Evolutionary conservation across 1,140 invertebrate species (phyloP).

Genomic region (Papilio polyxenes): DNA sequence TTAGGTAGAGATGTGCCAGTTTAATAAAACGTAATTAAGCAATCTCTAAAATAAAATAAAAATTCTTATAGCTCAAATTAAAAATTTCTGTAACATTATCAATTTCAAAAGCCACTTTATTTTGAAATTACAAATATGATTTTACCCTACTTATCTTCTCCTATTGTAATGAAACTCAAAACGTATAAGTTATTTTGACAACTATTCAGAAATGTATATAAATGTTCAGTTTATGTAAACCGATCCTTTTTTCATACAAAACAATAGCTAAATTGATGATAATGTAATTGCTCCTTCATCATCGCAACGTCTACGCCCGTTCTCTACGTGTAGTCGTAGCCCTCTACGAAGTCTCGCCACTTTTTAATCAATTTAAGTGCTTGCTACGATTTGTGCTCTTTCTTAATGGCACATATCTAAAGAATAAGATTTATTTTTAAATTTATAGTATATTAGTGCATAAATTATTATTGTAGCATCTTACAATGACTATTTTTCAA

Average conservation of each 20-base stretch:
- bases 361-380: constrained; percentile 78
- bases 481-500: background rate
- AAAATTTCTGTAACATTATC: background rate
- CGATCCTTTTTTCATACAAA: background rate
- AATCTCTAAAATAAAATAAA: background rate
- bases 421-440: constrained; percentile 63
- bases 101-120: too few relatives aligned
- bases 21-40: background rate
- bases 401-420: constrained; percentile 63
- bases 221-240: background rate
- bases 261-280: constrained; percentile 3
- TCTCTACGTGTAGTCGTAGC: constrained; percentile 20
- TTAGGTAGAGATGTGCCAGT: background rate
- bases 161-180: too few relatives aligned
- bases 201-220: too few relatives aligned
- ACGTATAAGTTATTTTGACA: too few relatives aligned
- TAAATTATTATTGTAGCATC: constrained; percentile 18
- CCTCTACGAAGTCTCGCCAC: constrained; percentile 48
- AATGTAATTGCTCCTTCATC: constrained; percentile 32
- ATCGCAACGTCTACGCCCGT: background rate
- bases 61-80: background rate
- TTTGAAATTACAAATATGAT: too few relatives aligned
- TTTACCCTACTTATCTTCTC: too few relatives aligned
- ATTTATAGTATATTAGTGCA: constrained; percentile 49
- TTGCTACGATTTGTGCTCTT: constrained; percentile 65